Conservation (phyloP, 2,113 vertebrate species). For the Gadus macrocephalus region DNA sequence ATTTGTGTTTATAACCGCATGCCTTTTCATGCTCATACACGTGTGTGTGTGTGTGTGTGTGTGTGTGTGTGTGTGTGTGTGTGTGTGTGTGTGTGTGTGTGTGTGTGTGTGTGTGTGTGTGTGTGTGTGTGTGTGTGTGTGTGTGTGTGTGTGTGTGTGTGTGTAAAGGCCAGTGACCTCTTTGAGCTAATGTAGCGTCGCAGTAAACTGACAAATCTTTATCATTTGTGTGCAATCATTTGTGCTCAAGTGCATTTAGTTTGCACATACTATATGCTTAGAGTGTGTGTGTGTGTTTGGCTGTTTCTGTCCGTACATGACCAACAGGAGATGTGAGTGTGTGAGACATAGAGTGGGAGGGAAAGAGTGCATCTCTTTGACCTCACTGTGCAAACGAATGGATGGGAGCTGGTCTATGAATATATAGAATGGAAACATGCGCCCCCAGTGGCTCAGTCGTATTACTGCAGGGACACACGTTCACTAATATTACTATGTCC, state of each 20-base stretch:
- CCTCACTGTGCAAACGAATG: no score
- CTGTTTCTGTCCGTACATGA: not conserved
- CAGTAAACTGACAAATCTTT: conserved; percentile 27
- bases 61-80: conserved; percentile 23
- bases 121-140: conserved; percentile 1
- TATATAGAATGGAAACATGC: no score
- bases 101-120: not conserved
- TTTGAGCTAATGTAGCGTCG: conserved; percentile 26
- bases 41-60: conserved; percentile 25
- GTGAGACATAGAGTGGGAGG: not conserved
- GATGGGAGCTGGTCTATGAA: no score
- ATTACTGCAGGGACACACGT: no score
- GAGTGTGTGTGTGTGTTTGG: not conserved
- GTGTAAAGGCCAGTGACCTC: conserved; percentile 18
- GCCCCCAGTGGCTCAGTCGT: no score
- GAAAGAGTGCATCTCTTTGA: not conserved
- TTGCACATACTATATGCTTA: conserved; percentile 12
- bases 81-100: conserved; percentile 21
- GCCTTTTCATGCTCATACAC: not conserved
- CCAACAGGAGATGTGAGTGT: not conserved
- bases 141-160: conserved; percentile 19
- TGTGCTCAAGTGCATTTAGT: not conserved
- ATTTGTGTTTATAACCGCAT: not conserved
- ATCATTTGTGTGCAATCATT: conserved; percentile 22
- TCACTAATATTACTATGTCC: no score